Evolutionary conservation across 2,113 vertebrate genomes (phyloP).

Genomic region (Panurus biarmicus): DNA sequence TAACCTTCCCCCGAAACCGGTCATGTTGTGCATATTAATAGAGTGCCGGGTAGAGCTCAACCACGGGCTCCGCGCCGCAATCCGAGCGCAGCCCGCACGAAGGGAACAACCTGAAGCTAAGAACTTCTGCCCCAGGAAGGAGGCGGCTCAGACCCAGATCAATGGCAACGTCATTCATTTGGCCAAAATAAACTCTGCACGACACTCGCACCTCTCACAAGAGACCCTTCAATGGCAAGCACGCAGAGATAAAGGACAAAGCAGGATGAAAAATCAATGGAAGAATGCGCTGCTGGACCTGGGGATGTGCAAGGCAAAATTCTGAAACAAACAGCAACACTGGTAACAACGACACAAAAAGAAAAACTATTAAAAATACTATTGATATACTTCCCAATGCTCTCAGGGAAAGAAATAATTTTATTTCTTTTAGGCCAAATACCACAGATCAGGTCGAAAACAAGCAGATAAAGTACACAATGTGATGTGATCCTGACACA

Average conservation of each 20-base stretch:
- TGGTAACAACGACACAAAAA: neutral
- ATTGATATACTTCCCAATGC: neutral
- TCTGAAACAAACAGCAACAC: neutral
- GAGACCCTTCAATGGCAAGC: conserved; percentile 68
- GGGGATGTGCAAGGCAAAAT: neutral
- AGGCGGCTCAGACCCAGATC: conserved; percentile 60
- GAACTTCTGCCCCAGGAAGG: conserved; percentile 63
- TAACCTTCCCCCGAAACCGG: conserved; percentile 81
- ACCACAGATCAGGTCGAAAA: neutral
- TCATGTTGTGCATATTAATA: conserved; percentile 85
- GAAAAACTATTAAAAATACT: neutral
- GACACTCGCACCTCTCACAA: conserved; percentile 62
- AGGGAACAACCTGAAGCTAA: conserved; percentile 64
- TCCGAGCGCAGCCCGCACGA: conserved; percentile 42
- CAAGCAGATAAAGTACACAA: neutral
- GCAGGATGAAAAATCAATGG: conserved; percentile 3
- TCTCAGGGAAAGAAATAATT: neutral
- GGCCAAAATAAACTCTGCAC: conserved; percentile 72
- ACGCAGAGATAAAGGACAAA: conserved; percentile 70
- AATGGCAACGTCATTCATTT: conserved; percentile 56
- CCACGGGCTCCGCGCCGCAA: conserved; percentile 51
- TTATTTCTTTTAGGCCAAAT: neutral
- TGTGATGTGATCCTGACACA: accelerated
- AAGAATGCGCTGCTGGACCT: neutral
- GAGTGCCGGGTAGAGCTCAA: conserved; percentile 63